phyloP scores from a whole-genome alignment of 2,113 vertebrate species.

The Charina bottae region DNA sequence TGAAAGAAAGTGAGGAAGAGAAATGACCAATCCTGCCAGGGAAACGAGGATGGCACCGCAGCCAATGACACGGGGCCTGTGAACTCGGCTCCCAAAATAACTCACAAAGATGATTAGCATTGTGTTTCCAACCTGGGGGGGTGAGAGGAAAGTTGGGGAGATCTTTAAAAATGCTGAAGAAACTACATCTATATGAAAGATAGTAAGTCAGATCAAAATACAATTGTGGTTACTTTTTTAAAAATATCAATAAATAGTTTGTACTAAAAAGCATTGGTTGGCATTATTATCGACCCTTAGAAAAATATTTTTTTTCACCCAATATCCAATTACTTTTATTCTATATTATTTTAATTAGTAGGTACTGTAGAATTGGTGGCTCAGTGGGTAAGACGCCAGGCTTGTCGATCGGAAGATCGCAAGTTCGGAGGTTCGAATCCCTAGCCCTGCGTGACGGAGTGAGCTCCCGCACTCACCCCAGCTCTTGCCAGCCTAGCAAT shows the following conservation, averaged over 20 bases:
- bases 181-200: fast-evolving
- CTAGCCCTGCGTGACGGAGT: too few species aligned
- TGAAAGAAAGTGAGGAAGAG: constrained; percentile 86
- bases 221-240: not conserved
- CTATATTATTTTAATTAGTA: not conserved
- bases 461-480: too few species aligned
- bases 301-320: not conserved
- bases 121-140: constrained; percentile 88
- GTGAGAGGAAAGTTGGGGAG: not conserved
- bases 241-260: not conserved
- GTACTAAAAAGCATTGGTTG: not conserved
- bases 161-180: not conserved
- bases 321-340: not conserved
- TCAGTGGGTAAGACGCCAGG: too few species aligned
- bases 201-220: not conserved
- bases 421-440: too few species aligned
- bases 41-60: constrained; percentile 84
- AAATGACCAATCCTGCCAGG: constrained; percentile 83
- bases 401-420: too few species aligned
- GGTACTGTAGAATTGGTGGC: not conserved
- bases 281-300: not conserved
- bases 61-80: constrained; percentile 89
- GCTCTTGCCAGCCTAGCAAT: too few species aligned
- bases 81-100: constrained; percentile 89
- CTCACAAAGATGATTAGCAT: constrained; percentile 91